A percentile compares a stretch with the other conserved stretches of the same genome.
These are phyloP conservation scores for Echeneis naucrates DNA, from an alignment of 2,797 vertebrate genomes.

Conservation along the genomic window DNA sequence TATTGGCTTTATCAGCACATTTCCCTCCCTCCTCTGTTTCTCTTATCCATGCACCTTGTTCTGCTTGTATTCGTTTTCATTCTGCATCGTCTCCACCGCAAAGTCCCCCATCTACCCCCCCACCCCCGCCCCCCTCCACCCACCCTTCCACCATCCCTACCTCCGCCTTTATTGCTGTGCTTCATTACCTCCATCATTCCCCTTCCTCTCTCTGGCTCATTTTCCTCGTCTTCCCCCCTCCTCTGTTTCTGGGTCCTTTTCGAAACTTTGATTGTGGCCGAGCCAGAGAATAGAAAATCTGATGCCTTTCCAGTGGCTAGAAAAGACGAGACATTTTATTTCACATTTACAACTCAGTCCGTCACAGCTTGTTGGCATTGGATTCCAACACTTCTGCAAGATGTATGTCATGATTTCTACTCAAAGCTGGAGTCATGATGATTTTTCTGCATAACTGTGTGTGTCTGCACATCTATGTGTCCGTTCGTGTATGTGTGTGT, in stretches of 20 bases:
- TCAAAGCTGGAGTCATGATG: conserved; percentile 26
- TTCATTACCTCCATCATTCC: conserved; percentile 58
- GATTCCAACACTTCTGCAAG: conserved; percentile 1
- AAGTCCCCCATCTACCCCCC: conserved; percentile 6
- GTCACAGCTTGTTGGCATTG: conserved; percentile 27
- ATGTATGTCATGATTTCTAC: conserved; percentile 15
- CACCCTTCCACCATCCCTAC: conserved; percentile 23
- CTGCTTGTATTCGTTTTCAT: conserved; percentile 18
- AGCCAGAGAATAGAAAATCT: conserved; percentile 15
- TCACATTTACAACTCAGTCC: conserved; percentile 30
- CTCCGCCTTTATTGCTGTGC: conserved; percentile 44
- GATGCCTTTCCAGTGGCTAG: conserved; percentile 31
- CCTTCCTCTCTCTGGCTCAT: conserved; percentile 21
- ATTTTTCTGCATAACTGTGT: background rate
- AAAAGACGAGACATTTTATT: conserved; percentile 58
- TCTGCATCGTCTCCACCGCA: conserved; percentile 29
- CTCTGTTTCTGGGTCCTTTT: conserved; percentile 25
- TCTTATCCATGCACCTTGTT: conserved; percentile 31
- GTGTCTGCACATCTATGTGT: background rate
- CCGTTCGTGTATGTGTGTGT: background rate
- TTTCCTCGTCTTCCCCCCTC: conserved; percentile 2
- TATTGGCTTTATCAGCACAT: conserved; percentile 72
- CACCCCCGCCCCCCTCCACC: conserved; percentile 5
- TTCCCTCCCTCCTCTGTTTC: conserved; percentile 30
- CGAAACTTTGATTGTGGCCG: conserved; percentile 18